Evolutionary conservation across 2,797 vertebrate species (phyloP).

Genomic region (Pogonophryne albipinna): DNA sequence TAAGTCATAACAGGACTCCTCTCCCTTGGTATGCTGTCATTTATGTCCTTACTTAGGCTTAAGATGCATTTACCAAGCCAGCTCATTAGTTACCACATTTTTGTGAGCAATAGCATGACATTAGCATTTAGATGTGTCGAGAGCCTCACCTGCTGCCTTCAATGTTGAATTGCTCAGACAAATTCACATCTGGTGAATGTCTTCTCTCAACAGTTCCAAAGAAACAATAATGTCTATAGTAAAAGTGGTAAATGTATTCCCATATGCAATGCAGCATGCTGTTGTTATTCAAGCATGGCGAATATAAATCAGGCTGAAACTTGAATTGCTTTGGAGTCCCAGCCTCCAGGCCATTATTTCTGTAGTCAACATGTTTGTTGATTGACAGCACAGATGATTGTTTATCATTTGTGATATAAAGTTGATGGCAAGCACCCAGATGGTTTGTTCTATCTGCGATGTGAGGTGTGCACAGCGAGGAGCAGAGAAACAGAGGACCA

Average conservation of each 20-base stretch:
- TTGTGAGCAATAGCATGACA: constrained; percentile 68
- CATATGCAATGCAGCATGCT: constrained; percentile 28
- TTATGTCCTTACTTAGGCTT: constrained; percentile 70
- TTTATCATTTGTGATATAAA: constrained; percentile 56
- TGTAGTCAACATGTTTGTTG: constrained; percentile 40
- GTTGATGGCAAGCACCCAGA: constrained; percentile 46
- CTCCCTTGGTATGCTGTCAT: constrained; percentile 41
- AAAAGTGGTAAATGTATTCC: constrained; percentile 47
- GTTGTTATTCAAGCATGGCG: constrained; percentile 36
- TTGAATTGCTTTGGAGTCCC: constrained; percentile 21
- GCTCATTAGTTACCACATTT: constrained; percentile 72
- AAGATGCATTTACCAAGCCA: constrained; percentile 63
- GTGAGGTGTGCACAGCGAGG: background rate
- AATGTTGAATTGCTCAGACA: constrained; percentile 36
- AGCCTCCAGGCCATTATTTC: constrained; percentile 21
- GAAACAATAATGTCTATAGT: constrained; percentile 24
- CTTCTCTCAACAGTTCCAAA: constrained; percentile 25
- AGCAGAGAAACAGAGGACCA: background rate
- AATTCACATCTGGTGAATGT: constrained; percentile 53
- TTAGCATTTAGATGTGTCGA: constrained; percentile 81
- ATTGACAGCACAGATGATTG: constrained; percentile 58
- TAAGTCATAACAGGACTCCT: constrained; percentile 48
- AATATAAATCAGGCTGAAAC: constrained; percentile 21
- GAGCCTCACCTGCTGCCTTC: constrained; percentile 62
- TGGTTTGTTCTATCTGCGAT: constrained; percentile 44